These are phyloP conservation scores for Allacma fusca DNA, from an alignment of 2,888 invertebrate species.

Conservation along the genomic window DNA sequence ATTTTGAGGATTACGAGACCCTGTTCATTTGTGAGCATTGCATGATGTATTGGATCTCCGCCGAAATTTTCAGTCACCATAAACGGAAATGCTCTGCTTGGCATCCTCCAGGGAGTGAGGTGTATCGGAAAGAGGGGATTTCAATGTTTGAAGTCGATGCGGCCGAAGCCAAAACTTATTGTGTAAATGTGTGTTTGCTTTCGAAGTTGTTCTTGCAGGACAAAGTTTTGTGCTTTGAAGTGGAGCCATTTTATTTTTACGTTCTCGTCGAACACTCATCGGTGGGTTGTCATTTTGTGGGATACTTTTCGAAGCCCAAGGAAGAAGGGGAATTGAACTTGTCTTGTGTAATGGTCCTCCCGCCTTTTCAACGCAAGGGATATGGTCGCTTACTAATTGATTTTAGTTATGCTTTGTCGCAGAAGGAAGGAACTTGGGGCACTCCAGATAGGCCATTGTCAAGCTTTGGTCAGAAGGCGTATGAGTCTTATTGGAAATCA, in stretches of 20 bases:
- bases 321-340: not conserved
- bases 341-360: not conserved
- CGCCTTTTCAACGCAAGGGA: not conserved
- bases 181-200: not conserved
- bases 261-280: not conserved
- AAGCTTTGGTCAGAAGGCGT: not conserved
- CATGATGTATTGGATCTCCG: not conserved
- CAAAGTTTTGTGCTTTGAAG: not conserved
- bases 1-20: not conserved
- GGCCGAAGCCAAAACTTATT: not conserved
- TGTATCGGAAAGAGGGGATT: not conserved
- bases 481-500: slow-evolving; percentile 11
- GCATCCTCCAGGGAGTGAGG: not conserved
- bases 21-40: not conserved
- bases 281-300: not conserved
- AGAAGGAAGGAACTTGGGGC: slow-evolving; percentile 5
- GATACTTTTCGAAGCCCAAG: slow-evolving; percentile 7
- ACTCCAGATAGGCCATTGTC: slow-evolving; percentile 9
- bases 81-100: not conserved
- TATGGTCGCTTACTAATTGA: not conserved
- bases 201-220: not conserved
- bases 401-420: not conserved
- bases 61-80: not conserved
- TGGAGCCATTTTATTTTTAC: not conserved
- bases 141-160: not conserved